A percentile compares a stretch with the other conserved stretches of the same genome.
Conservation (phyloP, 2,888 invertebrate genomes). For the Lasiommata megera region DNA sequence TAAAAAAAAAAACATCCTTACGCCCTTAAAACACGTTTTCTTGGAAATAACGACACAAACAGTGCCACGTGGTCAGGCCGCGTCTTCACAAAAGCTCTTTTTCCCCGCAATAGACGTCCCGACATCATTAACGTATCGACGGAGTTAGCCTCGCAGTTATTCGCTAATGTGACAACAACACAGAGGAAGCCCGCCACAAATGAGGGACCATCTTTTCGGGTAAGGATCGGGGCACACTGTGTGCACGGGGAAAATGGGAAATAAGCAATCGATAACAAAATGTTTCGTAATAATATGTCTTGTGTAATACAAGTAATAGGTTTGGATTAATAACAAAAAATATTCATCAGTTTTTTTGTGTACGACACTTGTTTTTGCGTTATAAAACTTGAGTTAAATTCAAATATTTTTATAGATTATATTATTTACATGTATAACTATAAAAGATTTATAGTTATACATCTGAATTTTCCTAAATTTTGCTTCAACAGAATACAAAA, state of each 20-base stretch:
- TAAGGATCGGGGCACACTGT: conserved; percentile 50
- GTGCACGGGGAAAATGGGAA: not conserved
- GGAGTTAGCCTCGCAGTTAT: conserved; percentile 69
- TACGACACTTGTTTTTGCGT: too few species aligned
- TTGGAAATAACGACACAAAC: conserved; percentile 7
- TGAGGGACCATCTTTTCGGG: conserved; percentile 71
- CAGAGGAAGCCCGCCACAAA: conserved; percentile 76
- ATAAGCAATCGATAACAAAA: too few species aligned
- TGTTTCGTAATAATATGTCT: too few species aligned
- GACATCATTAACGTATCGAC: conserved; percentile 79
- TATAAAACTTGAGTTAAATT: too few species aligned
- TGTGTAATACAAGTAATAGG: too few species aligned
- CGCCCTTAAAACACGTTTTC: not conserved
- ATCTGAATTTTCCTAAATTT: too few species aligned
- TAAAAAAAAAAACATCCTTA: not conserved
- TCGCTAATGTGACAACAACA: conserved; percentile 80
- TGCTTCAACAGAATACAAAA: too few species aligned
- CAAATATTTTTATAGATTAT: too few species aligned
- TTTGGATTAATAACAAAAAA: too few species aligned
- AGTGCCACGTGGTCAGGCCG: conserved; percentile 33
- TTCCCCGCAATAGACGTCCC: conserved; percentile 69
- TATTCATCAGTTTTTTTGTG: too few species aligned
- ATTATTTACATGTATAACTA: too few species aligned
- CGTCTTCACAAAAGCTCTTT: conserved; percentile 61
- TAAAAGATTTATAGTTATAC: too few species aligned